Evolutionary conservation across 2,888 invertebrate genomes (phyloP).

Genomic region (Agrotis clavis): DNA sequence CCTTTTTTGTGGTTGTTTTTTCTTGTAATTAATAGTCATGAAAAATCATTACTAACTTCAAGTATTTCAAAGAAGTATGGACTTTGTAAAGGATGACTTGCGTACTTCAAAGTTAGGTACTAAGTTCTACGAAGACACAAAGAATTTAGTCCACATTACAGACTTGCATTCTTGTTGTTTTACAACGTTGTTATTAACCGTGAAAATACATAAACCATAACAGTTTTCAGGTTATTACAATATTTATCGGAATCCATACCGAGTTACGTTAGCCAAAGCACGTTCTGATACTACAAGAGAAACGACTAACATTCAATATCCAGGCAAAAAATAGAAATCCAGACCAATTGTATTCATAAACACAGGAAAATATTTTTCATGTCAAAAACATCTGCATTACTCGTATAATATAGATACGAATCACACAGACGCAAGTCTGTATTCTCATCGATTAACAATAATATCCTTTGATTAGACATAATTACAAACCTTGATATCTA

Average conservation of each 20-base stretch:
- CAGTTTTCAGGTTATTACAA: constrained; percentile 57
- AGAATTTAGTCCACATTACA: neutral
- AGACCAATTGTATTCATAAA: constrained; percentile 26
- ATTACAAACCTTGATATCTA: constrained; percentile 33
- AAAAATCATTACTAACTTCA: constrained; percentile 1
- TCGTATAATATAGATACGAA: constrained; percentile 13
- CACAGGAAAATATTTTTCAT: constrained; percentile 6
- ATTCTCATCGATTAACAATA: constrained; percentile 6
- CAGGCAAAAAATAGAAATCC: constrained; percentile 46
- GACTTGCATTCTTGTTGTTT: constrained; percentile 21
- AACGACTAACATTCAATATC: constrained; percentile 28
- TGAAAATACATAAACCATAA: constrained; percentile 53
- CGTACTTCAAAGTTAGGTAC: neutral
- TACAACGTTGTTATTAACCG: constrained; percentile 41
- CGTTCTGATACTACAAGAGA: constrained; percentile 44
- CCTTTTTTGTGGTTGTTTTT: too few relatives aligned
- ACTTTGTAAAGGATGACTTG: neutral
- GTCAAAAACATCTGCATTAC: constrained; percentile 1
- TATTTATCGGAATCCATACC: constrained; percentile 36
- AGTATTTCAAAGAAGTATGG: constrained; percentile 23
- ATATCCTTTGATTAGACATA: constrained; percentile 21
- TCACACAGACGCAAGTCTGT: neutral
- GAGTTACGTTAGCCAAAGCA: constrained; percentile 58
- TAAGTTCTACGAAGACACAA: constrained; percentile 9
- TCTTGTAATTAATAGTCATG: constrained; percentile 30